Percentiles rank a stretch among this genome's conserved stretches.
These are phyloP conservation scores for Nestor notabilis DNA, from an alignment of 2,113 vertebrate genomes.

Conservation along the genomic window DNA sequence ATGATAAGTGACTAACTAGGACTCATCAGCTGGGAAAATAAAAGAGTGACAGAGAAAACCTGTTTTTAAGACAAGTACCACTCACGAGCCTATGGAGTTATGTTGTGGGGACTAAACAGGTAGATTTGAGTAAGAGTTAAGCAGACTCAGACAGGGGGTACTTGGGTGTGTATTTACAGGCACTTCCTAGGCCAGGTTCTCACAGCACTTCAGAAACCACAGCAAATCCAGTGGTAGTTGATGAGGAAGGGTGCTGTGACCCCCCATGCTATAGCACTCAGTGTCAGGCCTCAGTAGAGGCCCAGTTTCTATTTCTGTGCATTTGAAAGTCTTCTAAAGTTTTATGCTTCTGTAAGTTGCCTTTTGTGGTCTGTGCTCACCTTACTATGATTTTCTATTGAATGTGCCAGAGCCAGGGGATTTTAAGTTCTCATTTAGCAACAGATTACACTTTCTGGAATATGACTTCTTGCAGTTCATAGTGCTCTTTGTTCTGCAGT, in stretches of 20 bases:
- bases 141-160: not conserved
- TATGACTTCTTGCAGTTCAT: not conserved
- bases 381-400: not conserved
- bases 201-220: not conserved
- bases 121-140: not conserved
- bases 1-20: not conserved
- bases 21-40: not conserved
- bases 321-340: not conserved
- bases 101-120: not conserved
- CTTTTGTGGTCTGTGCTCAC: not conserved
- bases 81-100: not conserved
- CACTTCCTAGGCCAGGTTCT: not conserved
- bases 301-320: not conserved
- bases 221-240: fast-evolving
- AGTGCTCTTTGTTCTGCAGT: not conserved
- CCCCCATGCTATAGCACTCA: not conserved
- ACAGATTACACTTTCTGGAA: not conserved
- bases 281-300: not conserved
- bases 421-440: not conserved
- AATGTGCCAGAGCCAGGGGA: not conserved
- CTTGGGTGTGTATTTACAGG: not conserved
- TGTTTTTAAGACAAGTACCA: not conserved
- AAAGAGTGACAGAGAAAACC: not conserved
- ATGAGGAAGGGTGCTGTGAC: not conserved
- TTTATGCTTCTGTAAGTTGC: not conserved